A percentile compares a stretch with the other conserved stretches of the same genome.
Conservation (phyloP, 2,888 invertebrate species). For the Pterostichus madidus region DNA sequence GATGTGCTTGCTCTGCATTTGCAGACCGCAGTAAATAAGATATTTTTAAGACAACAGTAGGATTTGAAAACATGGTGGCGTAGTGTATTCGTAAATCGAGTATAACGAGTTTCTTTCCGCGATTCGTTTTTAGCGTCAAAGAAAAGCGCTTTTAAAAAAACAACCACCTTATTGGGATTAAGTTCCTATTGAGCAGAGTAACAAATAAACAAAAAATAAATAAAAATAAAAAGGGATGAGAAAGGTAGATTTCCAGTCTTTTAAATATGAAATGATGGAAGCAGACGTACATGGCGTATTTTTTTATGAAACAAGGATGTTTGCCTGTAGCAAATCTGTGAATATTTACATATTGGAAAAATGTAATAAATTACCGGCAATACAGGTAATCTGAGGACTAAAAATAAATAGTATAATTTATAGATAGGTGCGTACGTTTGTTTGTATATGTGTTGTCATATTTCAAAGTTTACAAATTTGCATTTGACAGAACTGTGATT, state of each 20-base stretch:
- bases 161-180: too few relatives aligned
- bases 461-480: slow-evolving; percentile 61
- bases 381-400: slow-evolving; percentile 46
- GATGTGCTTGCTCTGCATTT: too few relatives aligned
- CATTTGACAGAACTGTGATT: slow-evolving; percentile 54
- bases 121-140: too few relatives aligned
- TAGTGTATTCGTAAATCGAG: too few relatives aligned
- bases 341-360: slow-evolving; percentile 53
- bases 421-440: slow-evolving; percentile 40
- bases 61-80: too few relatives aligned
- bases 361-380: slow-evolving; percentile 40
- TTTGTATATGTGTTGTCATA: slow-evolving; percentile 62
- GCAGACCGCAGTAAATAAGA: too few relatives aligned
- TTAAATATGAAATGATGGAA: background rate
- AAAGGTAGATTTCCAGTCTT: background rate
- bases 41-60: too few relatives aligned
- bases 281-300: slow-evolving; percentile 5
- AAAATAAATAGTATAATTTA: slow-evolving; percentile 61
- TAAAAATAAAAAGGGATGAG: too few relatives aligned
- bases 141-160: too few relatives aligned
- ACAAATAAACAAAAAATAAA: too few relatives aligned
- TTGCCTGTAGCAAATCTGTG: background rate
- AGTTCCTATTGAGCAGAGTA: background rate
- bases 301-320: background rate
- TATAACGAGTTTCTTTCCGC: too few relatives aligned